Conservation (phyloP, 2,888 invertebrate genomes). For the Parnassius mnemosyne region DNA sequence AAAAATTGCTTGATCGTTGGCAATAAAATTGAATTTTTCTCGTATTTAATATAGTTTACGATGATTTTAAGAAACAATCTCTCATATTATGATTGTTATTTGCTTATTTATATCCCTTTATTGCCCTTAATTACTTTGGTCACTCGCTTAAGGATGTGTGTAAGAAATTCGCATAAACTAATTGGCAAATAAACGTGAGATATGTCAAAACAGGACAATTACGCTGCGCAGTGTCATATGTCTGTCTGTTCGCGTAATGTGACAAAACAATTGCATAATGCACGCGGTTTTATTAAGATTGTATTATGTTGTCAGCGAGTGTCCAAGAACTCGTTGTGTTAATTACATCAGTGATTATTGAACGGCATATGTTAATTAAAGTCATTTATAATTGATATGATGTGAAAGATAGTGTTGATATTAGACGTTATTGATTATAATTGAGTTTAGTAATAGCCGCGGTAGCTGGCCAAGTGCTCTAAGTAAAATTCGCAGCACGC, state of each 20-base stretch:
- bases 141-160: slow-evolving; percentile 1
- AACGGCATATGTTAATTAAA: slow-evolving; percentile 3
- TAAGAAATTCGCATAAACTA: background rate
- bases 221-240: slow-evolving; percentile 5
- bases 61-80: too few species aligned
- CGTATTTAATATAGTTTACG: too few species aligned
- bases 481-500: too few species aligned
- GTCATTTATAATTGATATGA: background rate
- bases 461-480: too few species aligned
- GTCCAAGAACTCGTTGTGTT: slow-evolving; percentile 7
- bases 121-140: slow-evolving; percentile 10
- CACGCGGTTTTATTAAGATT: slow-evolving; percentile 18
- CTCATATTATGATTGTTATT: too few species aligned
- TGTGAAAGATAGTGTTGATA: background rate
- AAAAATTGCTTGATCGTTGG: too few species aligned
- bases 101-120: slow-evolving; percentile 3
- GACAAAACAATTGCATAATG: slow-evolving; percentile 19
- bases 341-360: slow-evolving; percentile 11
- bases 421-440: background rate
- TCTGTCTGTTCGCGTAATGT: background rate
- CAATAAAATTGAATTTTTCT: too few species aligned
- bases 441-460: background rate
- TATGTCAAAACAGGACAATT: slow-evolving; percentile 3
- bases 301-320: slow-evolving; percentile 18
- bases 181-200: slow-evolving; percentile 8